Evolutionary conservation across 2,113 vertebrate genomes (phyloP).

Genomic region (Nestor notabilis): DNA sequence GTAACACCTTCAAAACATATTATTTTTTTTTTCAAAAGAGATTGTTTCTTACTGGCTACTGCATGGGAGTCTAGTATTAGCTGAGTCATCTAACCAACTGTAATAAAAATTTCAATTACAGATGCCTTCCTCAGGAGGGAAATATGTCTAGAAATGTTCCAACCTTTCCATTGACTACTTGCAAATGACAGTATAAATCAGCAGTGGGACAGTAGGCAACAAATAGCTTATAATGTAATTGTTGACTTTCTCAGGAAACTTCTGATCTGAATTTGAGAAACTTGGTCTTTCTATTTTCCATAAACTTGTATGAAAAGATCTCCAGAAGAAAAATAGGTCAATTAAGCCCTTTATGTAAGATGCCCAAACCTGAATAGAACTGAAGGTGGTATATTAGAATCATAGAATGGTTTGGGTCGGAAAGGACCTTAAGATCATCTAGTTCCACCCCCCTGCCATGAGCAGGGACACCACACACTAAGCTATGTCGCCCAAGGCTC

Average conservation of each 20-base stretch:
- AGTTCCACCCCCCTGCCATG: too few species aligned
- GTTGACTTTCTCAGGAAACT: background rate
- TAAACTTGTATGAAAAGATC: background rate
- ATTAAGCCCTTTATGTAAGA: background rate
- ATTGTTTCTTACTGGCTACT: rapidly evolving
- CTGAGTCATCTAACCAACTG: background rate
- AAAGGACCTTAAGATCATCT: too few species aligned
- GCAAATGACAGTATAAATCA: background rate
- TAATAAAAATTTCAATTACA: background rate
- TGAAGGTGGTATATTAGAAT: background rate
- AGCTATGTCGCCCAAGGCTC: too few species aligned
- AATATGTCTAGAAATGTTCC: background rate
- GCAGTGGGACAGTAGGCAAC: background rate
- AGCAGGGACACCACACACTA: too few species aligned
- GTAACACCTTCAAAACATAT: background rate
- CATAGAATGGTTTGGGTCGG: too few species aligned
- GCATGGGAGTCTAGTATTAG: background rate
- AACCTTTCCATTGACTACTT: background rate
- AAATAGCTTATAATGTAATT: background rate
- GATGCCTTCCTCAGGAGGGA: background rate
- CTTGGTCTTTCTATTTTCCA: background rate
- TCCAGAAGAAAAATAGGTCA: background rate
- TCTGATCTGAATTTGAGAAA: background rate
- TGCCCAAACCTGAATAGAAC: background rate
- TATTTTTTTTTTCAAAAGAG: background rate